Base-by-base conservation (phyloP, 2,113 vertebrate species). In the Hippolais icterina region DNA sequence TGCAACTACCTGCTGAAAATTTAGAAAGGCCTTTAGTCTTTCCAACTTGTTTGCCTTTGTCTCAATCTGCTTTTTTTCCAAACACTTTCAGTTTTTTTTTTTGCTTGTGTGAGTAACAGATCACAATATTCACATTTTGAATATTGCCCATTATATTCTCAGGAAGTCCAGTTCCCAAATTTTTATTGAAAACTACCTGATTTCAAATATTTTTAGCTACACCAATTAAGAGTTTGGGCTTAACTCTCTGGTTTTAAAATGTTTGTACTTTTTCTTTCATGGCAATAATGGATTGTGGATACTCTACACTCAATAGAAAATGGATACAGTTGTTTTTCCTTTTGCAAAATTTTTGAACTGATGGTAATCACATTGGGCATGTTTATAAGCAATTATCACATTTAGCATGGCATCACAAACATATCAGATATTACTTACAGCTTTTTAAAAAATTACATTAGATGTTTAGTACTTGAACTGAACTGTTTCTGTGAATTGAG, bases 351-450 rank as follows among this genome's bases (percentile, higher is more conserved):
- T 3, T 53, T 81, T 82, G 21, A 82, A 66, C 10, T 59, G 47
- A 11, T 0, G 10, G 8, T 27, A 54, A 63, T 59, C 42, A 71
- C 59, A 50, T 0, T 39, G 11, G 14, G 11, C 35, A 39, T 49
- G 15, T 61, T 69, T 74, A 57, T 27, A 74, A 52, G n/a, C 6
- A 64, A 39, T 63, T 53, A 42, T 25, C 37, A 44, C 31, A 70
- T 77, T 74, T 74, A 57, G 27, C 24, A 25, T 31, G 16, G 18
- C 28, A 84, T 66, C 27, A 42, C n/a, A 89, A 69, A 52, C 50
- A 54, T 47, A 42, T 2, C 29, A 56, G 33, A 7, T 49, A 69
- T 15, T 71, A 31, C 11, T 59, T 47, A n/a, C 0, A 70, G 21
- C 18, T 12, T 37, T 68, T 60, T 29, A 1, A 0, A 25, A 19